These are phyloP conservation scores for Melanotaenia nigrans DNA, from an alignment of 2,797 vertebrate genomes.

Conservation along the genomic window DNA sequence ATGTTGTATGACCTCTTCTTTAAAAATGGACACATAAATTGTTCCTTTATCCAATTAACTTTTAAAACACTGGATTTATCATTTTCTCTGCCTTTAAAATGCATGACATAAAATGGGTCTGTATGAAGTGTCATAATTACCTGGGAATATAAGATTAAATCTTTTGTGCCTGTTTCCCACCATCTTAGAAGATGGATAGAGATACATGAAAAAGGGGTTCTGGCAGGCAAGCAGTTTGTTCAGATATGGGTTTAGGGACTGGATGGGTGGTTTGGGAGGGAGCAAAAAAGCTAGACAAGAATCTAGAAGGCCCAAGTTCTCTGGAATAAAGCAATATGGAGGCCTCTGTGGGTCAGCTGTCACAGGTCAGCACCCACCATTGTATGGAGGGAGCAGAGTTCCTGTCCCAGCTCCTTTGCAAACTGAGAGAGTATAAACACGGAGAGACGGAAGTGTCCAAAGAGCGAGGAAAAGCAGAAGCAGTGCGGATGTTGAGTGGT, in stretches of 20 bases:
- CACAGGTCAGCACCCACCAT: slow-evolving; percentile 70
- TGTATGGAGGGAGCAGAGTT: slow-evolving; percentile 64
- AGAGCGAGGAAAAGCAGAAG: slow-evolving; percentile 51
- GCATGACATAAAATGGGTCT: slow-evolving; percentile 15
- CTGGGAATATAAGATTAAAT: neutral
- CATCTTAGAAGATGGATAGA: slow-evolving; percentile 1
- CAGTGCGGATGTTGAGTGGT: slow-evolving; percentile 26
- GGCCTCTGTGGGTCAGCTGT: slow-evolving; percentile 70
- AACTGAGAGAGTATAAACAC: slow-evolving; percentile 73
- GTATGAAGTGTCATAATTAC: neutral
- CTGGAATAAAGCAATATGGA: slow-evolving; percentile 52
- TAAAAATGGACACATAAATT: neutral
- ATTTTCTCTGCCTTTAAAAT: neutral
- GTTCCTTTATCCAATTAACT: neutral
- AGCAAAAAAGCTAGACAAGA: slow-evolving; percentile 37
- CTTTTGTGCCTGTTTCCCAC: slow-evolving; percentile 12
- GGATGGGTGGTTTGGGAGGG: neutral
- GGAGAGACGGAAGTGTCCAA: slow-evolving; percentile 55
- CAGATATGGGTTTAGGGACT: slow-evolving; percentile 2
- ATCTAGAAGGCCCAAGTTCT: slow-evolving; percentile 31
- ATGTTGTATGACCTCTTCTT: neutral
- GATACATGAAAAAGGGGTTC: neutral
- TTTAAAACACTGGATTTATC: neutral
- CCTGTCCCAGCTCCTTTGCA: slow-evolving; percentile 65
- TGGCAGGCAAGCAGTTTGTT: slow-evolving; percentile 8